Conservation (phyloP, 2,797 vertebrate genomes). For the Dipus sagitta region DNA sequence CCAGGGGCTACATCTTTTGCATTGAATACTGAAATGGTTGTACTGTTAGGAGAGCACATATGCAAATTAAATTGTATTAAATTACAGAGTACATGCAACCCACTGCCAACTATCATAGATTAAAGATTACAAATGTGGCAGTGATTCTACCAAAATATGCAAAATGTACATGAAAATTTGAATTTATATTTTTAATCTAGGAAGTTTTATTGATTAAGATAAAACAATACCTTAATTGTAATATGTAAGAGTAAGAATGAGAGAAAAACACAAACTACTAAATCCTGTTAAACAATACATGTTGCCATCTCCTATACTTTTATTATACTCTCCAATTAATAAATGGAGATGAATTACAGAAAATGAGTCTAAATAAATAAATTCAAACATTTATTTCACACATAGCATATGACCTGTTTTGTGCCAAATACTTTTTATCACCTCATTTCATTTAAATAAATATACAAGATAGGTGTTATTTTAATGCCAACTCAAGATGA, state of each 20-base stretch:
- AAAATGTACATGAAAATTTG: slow-evolving; percentile 19
- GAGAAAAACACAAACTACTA: not conserved
- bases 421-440: not conserved
- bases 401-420: not conserved
- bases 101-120: slow-evolving; percentile 40
- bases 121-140: slow-evolving; percentile 59
- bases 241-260: not conserved
- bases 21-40: slow-evolving; percentile 72
- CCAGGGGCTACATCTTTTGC: slow-evolving; percentile 40
- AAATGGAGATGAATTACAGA: not conserved
- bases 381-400: not conserved
- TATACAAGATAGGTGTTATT: not conserved
- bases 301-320: not conserved
- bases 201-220: slow-evolving; percentile 27
- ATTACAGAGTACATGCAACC: slow-evolving; percentile 73
- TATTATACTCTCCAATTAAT: not conserved
- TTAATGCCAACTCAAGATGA: not conserved
- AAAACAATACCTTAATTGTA: not conserved
- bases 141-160: slow-evolving; percentile 70
- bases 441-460: not conserved
- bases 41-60: slow-evolving; percentile 59
- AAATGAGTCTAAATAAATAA: not conserved
- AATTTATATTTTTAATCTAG: slow-evolving; percentile 49
- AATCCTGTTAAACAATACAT: not conserved
- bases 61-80: slow-evolving; percentile 77